A percentile compares a stretch with the other conserved stretches of the same genome.
These are phyloP conservation scores for Ichneumoninae sp. DNA, from an alignment of 2,888 invertebrate species.

Conservation along the genomic window DNA sequence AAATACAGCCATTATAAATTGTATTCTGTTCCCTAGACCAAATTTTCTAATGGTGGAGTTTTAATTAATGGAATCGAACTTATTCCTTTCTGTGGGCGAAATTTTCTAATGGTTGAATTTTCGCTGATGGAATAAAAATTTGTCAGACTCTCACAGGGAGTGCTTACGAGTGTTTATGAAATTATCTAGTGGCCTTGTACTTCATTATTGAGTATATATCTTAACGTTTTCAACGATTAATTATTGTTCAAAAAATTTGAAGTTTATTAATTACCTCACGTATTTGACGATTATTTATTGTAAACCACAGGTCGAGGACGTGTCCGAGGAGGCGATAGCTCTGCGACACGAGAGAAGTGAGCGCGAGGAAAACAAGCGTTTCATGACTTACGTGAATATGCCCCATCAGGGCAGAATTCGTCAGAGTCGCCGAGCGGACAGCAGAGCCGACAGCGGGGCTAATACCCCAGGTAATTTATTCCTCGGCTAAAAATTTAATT, in stretches of 20 bases:
- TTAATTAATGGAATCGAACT: too few relatives aligned
- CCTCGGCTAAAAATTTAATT: not conserved
- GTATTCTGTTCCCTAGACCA: too few relatives aligned
- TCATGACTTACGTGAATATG: conserved; percentile 86
- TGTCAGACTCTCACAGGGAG: too few relatives aligned
- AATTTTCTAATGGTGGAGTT: too few relatives aligned
- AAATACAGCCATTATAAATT: too few relatives aligned
- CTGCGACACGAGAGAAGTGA: conserved; percentile 92
- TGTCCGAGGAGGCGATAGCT: conserved; percentile 90
- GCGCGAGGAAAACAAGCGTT: conserved; percentile 92
- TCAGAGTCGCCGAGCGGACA: conserved; percentile 88
- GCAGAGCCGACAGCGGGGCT: conserved; percentile 88
- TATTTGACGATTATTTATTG: not conserved
- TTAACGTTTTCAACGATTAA: not conserved
- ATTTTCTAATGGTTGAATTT: too few relatives aligned
- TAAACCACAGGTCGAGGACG: conserved; percentile 88
- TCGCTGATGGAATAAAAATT: too few relatives aligned
- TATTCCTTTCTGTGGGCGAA: too few relatives aligned
- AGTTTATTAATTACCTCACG: not conserved
- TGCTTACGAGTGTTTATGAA: too few relatives aligned
- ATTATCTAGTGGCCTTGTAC: too few relatives aligned
- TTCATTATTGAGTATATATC: not conserved
- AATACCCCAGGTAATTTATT: conserved; percentile 87
- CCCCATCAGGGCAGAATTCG: conserved; percentile 85
- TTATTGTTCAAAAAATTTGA: not conserved